phyloP scores from a whole-genome alignment of 1,140 invertebrate species.

The Augochlora pura region DNA sequence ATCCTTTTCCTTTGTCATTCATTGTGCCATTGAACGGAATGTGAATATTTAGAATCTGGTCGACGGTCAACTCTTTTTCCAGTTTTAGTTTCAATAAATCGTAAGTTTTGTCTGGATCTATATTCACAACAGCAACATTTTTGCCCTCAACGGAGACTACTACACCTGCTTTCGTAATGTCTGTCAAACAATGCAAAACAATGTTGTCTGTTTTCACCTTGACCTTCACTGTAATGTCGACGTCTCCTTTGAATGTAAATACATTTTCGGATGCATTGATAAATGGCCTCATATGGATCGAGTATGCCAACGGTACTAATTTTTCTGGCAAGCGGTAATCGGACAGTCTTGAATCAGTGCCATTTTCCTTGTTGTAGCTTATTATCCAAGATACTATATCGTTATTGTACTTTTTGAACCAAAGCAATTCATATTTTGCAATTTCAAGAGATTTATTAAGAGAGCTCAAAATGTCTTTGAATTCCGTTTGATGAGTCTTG shows the following conservation, averaged over 20 bases:
- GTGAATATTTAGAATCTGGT: constrained; percentile 73
- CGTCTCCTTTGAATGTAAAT: constrained; percentile 80
- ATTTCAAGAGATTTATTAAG: constrained; percentile 47
- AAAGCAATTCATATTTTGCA: constrained; percentile 58
- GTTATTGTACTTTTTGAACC: constrained; percentile 32
- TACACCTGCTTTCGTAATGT: constrained; percentile 62
- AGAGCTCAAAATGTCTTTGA: constrained; percentile 15
- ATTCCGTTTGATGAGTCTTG: constrained; percentile 9
- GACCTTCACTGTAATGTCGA: constrained; percentile 77
- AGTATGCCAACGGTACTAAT: constrained; percentile 62
- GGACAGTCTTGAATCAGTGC: background rate
- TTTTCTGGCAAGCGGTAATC: constrained; percentile 61
- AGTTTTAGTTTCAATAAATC: constrained; percentile 72
- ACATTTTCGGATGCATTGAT: no score
- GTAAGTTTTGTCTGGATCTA: no score
- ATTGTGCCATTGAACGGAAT: constrained; percentile 81
- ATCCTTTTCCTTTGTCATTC: constrained; percentile 85
- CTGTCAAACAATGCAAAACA: constrained; percentile 79
- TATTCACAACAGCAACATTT: background rate
- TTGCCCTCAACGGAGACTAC: constrained; percentile 34
- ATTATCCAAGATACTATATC: constrained; percentile 36
- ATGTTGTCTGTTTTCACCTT: constrained; percentile 76
- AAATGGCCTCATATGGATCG: constrained; percentile 23
- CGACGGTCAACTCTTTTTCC: constrained; percentile 60
- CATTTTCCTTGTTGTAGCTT: background rate